Base-by-base conservation (phyloP, 23 tunicate genomes). In the Ascidia mentula region DNA sequence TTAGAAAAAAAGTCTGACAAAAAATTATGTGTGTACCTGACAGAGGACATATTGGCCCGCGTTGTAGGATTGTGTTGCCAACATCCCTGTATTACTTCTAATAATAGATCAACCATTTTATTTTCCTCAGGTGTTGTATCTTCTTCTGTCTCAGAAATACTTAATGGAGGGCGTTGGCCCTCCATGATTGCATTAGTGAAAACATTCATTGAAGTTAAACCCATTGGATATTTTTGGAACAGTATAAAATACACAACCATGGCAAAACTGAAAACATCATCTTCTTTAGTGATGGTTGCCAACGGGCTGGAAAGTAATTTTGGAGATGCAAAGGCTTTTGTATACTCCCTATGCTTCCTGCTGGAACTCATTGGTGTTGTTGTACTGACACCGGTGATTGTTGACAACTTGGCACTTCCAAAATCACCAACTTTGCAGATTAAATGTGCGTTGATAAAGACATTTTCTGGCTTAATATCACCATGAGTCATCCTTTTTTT, bases 391-490 rank as follows among this genome's bases (percentile, higher is more conserved):
- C 53, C 46, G 22, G 78, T 74, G 22, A 53, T 28, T 20, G 4
- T 33, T 33, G 74, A 70, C 38, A 70, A 33, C 7, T 70, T 35
- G 1, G 74, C 74, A 22, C 74, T 35, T 28, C 74, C 74, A 70
- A 70, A 70, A 70, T 70, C 74, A 31, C 38, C 74, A 70, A 70
- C 38, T 20, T 70, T 70, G 38, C 74, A 70, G 38, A 28, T 34
- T 3, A 70, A 9, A 20, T 70, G 36, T 5, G 7, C 38, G 32
- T 34, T 70, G n/a, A 70, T 3, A 18, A 70, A 4, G 18, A 70
- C 30, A 70, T 70, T 70, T 70, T 70, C 74, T 1, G 74, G 74
- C 13, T 70, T 70, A 1, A 70, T 28, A 20, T 70, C 74, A 33
- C 74, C 74, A 18, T 70, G 74, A 3, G 74, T 70, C 6, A 70